Evolutionary conservation across 2,797 vertebrate species (phyloP).

Genomic region (Sciaenops ocellatus): DNA sequence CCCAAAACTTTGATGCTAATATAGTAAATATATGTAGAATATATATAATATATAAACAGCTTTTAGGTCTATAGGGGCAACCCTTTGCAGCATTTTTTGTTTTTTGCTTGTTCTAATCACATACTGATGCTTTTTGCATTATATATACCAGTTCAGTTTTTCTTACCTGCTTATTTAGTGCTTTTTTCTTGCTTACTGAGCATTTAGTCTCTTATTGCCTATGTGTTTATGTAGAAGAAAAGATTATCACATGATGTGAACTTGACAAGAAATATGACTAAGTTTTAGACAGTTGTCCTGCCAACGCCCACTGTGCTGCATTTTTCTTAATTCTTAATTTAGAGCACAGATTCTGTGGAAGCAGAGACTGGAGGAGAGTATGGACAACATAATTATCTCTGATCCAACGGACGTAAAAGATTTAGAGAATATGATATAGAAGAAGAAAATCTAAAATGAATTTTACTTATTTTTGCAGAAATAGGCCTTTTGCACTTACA

Average conservation of each 20-base stretch:
- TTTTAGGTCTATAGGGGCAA: background rate
- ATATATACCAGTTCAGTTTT: background rate
- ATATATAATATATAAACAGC: background rate
- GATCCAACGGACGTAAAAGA: conserved; percentile 18
- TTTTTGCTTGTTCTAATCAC: background rate
- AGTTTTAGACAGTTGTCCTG: background rate
- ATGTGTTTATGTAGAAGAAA: background rate
- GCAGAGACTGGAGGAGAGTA: conserved; percentile 18
- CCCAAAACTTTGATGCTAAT: no score
- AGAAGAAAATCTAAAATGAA: background rate
- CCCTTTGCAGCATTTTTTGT: background rate
- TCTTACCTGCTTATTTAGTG: background rate
- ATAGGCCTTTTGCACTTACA: background rate
- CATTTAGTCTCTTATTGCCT: background rate
- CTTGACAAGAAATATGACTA: background rate
- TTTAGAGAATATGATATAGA: conserved; percentile 27
- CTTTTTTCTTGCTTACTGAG: background rate
- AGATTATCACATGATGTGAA: background rate
- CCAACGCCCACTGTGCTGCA: background rate
- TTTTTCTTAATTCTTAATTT: conserved; percentile 36
- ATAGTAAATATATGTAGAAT: no score
- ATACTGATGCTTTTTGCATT: background rate
- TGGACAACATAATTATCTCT: conserved; percentile 28
- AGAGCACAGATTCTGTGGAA: conserved; percentile 42
- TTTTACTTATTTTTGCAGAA: background rate